phyloP scores from a whole-genome alignment of 1,140 invertebrate genomes.

The Neodiprion virginianus region DNA sequence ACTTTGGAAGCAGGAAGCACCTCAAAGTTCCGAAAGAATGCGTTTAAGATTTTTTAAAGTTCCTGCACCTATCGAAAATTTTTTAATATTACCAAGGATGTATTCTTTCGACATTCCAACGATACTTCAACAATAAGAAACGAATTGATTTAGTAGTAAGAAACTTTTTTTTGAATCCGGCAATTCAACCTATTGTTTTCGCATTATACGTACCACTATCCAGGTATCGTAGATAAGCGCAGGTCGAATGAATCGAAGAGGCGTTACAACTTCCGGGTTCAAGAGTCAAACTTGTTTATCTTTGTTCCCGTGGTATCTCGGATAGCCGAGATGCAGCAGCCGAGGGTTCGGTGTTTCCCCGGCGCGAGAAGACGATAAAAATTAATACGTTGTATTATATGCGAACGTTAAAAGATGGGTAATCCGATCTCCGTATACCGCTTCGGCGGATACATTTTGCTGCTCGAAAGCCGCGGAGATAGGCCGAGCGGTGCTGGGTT shows the following conservation, averaged over 20 bases:
- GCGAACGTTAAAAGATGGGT: not conserved
- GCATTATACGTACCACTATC: no score
- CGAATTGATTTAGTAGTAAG: no score
- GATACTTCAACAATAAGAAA: no score
- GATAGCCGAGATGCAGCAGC: not conserved
- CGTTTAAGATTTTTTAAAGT: no score
- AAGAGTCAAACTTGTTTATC: constrained; percentile 7
- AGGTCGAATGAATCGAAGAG: not conserved
- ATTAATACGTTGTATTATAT: not conserved
- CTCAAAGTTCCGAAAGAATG: no score
- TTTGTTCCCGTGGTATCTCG: not conserved
- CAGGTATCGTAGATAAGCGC: not conserved
- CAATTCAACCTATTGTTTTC: no score
- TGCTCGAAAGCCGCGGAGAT: not conserved
- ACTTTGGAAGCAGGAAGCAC: no score
- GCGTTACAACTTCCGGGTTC: not conserved
- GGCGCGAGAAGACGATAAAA: constrained; percentile 2
- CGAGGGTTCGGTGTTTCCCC: not conserved
- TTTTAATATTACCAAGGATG: no score
- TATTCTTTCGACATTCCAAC: no score
- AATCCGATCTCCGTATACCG: constrained; percentile 1
- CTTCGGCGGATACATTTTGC: not conserved
- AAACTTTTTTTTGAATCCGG: no score
- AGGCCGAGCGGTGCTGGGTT: not conserved
- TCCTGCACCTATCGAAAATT: no score